Percentiles rank a stretch among this genome's conserved stretches.
Evolutionary conservation across 2,888 invertebrate species (phyloP).

Genomic region (Lochmaea crataegi): DNA sequence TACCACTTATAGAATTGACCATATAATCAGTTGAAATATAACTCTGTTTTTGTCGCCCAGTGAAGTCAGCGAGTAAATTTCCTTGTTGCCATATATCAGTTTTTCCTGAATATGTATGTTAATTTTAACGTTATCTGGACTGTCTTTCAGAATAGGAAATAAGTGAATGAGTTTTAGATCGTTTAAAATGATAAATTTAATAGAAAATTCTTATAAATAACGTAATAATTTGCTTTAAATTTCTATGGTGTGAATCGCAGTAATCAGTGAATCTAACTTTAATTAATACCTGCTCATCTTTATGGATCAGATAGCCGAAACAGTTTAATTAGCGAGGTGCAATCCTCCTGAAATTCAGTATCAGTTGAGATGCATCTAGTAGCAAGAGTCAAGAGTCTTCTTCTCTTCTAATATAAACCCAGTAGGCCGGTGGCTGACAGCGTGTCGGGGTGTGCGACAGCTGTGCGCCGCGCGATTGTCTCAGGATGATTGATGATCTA

Average conservation of each 20-base stretch:
- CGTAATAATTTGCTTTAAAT: background rate
- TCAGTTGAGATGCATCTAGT: constrained; percentile 30
- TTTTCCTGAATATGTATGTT: background rate
- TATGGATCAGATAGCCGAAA: constrained; percentile 25
- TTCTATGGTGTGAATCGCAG: background rate
- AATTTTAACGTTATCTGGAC: background rate
- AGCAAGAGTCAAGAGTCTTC: constrained; percentile 30
- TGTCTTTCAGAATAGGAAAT: background rate
- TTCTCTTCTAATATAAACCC: constrained; percentile 61
- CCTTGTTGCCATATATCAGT: background rate
- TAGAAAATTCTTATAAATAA: background rate
- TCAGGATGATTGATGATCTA: constrained; percentile 73
- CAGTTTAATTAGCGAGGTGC: constrained; percentile 27
- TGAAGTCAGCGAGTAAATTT: too few relatives aligned
- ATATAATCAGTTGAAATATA: too few relatives aligned
- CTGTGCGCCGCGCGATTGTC: constrained; percentile 72
- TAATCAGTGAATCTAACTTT: background rate
- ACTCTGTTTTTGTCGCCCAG: too few relatives aligned
- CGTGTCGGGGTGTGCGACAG: constrained; percentile 67
- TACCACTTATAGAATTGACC: too few relatives aligned
- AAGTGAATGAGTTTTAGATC: too few relatives aligned
- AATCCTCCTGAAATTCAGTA: constrained; percentile 19
- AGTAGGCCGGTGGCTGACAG: constrained; percentile 62
- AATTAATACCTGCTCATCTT: constrained; percentile 12
- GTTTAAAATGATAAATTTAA: background rate